phyloP scores from a whole-genome alignment of 2,888 invertebrate species.

The Eupithecia abbreviata region DNA sequence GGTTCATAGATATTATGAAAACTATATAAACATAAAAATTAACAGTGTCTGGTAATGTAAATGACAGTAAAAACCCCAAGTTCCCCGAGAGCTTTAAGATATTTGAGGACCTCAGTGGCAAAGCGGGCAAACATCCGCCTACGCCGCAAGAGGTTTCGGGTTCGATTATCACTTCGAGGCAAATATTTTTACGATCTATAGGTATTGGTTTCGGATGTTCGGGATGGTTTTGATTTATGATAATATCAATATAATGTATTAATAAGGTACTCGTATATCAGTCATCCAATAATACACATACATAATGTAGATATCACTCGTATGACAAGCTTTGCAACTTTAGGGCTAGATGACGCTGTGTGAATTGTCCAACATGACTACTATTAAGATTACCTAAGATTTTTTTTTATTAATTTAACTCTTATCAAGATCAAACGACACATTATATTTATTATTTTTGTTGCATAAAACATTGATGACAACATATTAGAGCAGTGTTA shows the following conservation, averaged over 20 bases:
- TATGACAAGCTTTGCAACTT: too few species aligned
- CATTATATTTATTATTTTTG: too few species aligned
- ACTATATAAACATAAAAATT: background rate
- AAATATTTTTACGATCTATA: background rate
- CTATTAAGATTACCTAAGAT: too few species aligned
- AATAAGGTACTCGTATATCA: too few species aligned
- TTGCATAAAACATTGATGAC: background rate
- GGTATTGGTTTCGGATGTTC: background rate
- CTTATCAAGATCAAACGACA: background rate
- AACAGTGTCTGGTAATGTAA: background rate
- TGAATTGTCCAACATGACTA: background rate
- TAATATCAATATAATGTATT: too few species aligned
- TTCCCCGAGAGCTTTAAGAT: background rate
- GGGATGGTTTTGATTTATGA: too few species aligned
- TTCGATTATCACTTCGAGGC: background rate
- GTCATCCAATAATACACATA: too few species aligned
- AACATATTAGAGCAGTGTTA: background rate
- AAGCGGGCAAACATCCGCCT: background rate
- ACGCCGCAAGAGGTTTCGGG: background rate
- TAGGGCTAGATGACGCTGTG: background rate
- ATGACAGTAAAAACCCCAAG: background rate
- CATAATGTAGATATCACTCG: too few species aligned
- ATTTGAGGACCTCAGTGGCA: background rate
- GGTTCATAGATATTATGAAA: background rate
- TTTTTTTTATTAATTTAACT: background rate